Conservation (phyloP, 1,140 invertebrate genomes). For the Micrasema longulum region DNA sequence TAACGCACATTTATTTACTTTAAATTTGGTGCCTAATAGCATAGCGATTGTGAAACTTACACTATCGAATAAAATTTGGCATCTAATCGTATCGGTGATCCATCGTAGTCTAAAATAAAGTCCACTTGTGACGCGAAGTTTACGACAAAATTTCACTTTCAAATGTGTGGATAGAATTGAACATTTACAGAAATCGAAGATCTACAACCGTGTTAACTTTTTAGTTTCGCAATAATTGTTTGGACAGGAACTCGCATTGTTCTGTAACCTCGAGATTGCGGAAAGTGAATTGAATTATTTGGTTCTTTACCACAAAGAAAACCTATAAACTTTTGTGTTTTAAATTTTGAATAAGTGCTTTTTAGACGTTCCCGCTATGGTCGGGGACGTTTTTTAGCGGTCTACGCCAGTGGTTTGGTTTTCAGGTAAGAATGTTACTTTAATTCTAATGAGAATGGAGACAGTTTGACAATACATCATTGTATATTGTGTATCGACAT, state of each 20-base stretch:
- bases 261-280: conserved; percentile 13
- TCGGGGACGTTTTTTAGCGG: conserved; percentile 54
- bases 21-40: neutral
- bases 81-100: conserved; percentile 5
- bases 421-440: conserved; percentile 42
- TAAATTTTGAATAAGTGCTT: conserved; percentile 16
- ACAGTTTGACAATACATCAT: neutral
- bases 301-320: conserved; percentile 1
- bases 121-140: conserved; percentile 25
- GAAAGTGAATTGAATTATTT: conserved; percentile 22
- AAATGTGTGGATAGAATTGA: conserved; percentile 31
- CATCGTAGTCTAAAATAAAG: conserved; percentile 16
- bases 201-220: conserved; percentile 9
- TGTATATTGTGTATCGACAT: neutral
- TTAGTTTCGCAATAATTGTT: conserved; percentile 28
- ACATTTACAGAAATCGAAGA: neutral
- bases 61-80: conserved; percentile 18
- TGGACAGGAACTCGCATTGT: conserved; percentile 11
- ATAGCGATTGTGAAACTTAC: conserved; percentile 3
- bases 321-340: conserved; percentile 32
- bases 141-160: conserved; percentile 33
- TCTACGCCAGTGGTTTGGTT: conserved; percentile 41
- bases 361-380: conserved; percentile 49
- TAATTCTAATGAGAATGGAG: neutral
- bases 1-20: neutral